Evolutionary conservation across 1,140 invertebrate genomes (phyloP), one percentile per base, ranked within the genome.

Genomic region (Trichonephila clavipes): DNA sequence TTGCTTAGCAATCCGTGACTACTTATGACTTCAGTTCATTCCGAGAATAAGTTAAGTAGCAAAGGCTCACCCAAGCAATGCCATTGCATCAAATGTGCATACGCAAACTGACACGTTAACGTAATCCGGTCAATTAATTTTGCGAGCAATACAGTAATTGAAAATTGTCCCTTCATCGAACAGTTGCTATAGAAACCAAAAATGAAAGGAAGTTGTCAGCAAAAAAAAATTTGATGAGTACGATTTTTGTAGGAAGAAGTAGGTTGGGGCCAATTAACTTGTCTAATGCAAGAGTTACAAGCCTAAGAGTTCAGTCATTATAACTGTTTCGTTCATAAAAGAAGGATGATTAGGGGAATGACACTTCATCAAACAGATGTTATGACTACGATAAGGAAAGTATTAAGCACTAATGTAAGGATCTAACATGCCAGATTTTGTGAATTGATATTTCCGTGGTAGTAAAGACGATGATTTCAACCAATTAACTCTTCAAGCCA

Each of bases 251-350:
- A 24, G n/a, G 66, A 69, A 24, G 51, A 51, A 24, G 66, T 21
- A 69, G n/a, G 66, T 69, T n/a, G 66, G 66, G 66, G 24, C 24
- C 66, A 69, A 69, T 69, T 69, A 69, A 69, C n/a, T 69, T 24
- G 24, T 69, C 66, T 21, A 69, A 69, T 21, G 66, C 51, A 10
- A 51, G 51, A 51, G 51, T 51, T 51, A 7, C 7, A 24, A n/a
- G n/a, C n/a, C n/a, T n/a, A n/a, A 12, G 66, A 24, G 24, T 69
- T 69, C 66, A 69, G 66, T 14, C 66, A 24, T 69, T 24, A 69
- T 69, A 69, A 69, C 66, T 28, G 24, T 69, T 69, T 21, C n/a
- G 7, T 69, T 69, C 24, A 24, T 14, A 69, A 69, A 69, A 69
- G 64, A 69, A 24, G 66, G 66, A 69, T 24, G 66, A 69, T 69